Conservation (phyloP, 2,113 vertebrate species). For the Cnemophilus loriae region DNA sequence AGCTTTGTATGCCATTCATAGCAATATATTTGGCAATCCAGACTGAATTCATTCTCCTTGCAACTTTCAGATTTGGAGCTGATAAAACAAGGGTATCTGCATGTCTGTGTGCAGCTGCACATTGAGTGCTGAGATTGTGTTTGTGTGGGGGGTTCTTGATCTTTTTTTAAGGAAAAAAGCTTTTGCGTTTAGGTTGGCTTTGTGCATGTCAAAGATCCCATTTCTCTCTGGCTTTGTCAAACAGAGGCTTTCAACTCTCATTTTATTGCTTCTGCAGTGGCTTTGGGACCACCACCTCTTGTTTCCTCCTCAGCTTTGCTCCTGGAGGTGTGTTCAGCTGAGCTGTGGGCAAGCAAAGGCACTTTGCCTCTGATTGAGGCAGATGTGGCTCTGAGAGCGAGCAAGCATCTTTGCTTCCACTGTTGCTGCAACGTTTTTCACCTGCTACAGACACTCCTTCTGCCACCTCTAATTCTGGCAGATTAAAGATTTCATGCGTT, state of each 20-base stretch:
- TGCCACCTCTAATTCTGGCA: background rate
- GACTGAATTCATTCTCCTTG: background rate
- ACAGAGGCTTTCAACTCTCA: background rate
- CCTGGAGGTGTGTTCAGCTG: background rate
- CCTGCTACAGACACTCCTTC: fast-evolving
- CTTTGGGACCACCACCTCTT: background rate
- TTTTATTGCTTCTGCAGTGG: background rate
- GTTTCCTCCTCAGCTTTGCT: background rate
- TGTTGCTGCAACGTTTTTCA: background rate
- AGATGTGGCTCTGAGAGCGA: background rate
- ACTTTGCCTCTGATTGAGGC: background rate
- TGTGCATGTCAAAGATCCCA: background rate
- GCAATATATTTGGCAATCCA: background rate
- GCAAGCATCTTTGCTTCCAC: background rate
- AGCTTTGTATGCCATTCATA: background rate
- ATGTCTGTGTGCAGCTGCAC: background rate
- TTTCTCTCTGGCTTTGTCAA: background rate
- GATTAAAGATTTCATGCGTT: background rate
- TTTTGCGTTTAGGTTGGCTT: background rate
- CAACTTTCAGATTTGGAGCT: background rate
- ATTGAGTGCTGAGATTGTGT: background rate
- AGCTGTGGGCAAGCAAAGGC: background rate
- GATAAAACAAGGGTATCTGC: background rate
- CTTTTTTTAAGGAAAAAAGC: background rate
- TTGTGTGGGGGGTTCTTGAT: background rate